Percentiles rank a stretch among this genome's conserved stretches.
Conservation (phyloP, 2,888 invertebrate species). For the Rhingia campestris region DNA sequence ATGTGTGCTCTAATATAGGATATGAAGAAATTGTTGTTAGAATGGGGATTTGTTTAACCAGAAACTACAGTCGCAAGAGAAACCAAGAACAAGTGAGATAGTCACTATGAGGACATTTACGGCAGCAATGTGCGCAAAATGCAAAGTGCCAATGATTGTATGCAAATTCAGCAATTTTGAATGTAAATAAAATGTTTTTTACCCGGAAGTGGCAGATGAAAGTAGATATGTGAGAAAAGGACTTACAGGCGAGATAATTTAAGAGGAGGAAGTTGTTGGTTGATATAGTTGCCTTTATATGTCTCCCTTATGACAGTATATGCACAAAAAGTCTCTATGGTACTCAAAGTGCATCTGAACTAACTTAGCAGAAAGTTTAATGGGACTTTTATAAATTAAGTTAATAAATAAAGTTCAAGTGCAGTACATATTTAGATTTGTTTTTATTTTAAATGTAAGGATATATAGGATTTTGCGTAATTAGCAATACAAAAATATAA, state of each 20-base stretch:
- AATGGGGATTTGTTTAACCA: constrained; percentile 25
- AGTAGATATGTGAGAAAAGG: neutral
- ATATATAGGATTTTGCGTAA: no score
- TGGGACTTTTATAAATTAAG: neutral
- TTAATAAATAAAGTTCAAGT: no score
- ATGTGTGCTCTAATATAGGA: neutral
- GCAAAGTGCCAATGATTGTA: constrained; percentile 48
- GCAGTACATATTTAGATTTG: no score
- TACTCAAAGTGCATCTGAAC: neutral
- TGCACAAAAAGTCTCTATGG: neutral
- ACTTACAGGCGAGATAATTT: constrained; percentile 4
- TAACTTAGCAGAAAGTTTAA: constrained; percentile 7
- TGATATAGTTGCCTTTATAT: constrained; percentile 2
- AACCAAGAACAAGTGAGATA: neutral
- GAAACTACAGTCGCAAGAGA: neutral
- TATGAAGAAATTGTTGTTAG: constrained; percentile 13
- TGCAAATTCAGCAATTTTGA: constrained; percentile 40
- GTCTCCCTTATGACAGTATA: neutral
- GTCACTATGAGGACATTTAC: constrained; percentile 11
- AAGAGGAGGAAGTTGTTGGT: neutral
- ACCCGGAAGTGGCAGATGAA: constrained; percentile 22
- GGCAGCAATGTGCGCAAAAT: constrained; percentile 36
- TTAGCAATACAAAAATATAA: no score
- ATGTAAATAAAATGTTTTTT: constrained; percentile 45
- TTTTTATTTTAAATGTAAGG: no score